Percentiles rank a stretch among this genome's conserved stretches.
Conservation (phyloP, 2,797 vertebrate species). For the Scolopax rusticola region DNA sequence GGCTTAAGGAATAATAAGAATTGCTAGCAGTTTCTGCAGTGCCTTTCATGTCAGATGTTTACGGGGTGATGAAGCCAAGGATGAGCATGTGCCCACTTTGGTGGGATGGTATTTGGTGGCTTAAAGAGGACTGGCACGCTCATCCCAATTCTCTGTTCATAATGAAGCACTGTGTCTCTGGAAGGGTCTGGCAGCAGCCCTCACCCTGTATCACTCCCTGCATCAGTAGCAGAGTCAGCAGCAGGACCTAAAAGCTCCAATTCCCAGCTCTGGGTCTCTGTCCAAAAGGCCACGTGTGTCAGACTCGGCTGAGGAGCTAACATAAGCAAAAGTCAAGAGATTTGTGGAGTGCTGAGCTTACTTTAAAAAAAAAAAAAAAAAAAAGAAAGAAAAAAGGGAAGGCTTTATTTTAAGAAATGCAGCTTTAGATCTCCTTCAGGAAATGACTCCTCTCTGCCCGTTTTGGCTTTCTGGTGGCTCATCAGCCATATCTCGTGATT, state of each 20-base stretch:
- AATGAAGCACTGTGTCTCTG: background rate
- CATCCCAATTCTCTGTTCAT: fast-evolving
- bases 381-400: background rate
- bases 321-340: background rate
- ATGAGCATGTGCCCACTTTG: background rate
- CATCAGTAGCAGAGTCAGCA: background rate
- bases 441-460: background rate
- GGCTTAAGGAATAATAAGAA: background rate
- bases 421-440: conserved; percentile 50
- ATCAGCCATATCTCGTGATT: conserved; percentile 4
- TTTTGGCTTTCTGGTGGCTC: conserved; percentile 48
- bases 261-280: background rate
- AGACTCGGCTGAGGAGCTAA: background rate
- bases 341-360: background rate
- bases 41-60: background rate
- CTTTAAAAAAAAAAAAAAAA: background rate
- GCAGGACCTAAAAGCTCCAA: background rate
- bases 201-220: fast-evolving
- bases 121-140: background rate
- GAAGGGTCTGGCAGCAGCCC: background rate
- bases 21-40: background rate
- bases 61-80: background rate
- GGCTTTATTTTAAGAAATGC: conserved; percentile 60
- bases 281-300: conserved; percentile 28
- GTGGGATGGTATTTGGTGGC: background rate